Evolutionary conservation across 2,113 vertebrate genomes (phyloP).

Genomic region (Cyanistes caeruleus): DNA sequence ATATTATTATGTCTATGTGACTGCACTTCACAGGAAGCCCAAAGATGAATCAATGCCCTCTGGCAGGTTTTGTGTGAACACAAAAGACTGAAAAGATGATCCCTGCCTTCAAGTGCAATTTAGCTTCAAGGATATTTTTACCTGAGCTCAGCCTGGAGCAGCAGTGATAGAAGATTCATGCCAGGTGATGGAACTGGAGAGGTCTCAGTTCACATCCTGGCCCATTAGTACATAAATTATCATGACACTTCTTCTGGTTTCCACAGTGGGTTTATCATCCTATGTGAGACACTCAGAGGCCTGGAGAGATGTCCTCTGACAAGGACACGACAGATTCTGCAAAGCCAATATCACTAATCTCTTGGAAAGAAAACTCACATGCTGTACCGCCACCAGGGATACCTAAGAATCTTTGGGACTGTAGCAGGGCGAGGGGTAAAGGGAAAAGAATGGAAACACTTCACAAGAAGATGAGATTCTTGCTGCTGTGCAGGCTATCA

Average conservation of each 20-base stretch:
- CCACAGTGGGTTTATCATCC: background rate
- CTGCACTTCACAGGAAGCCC: background rate
- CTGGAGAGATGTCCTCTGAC: background rate
- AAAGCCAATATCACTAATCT: background rate
- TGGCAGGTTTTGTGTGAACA: background rate
- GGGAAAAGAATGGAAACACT: background rate
- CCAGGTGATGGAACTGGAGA: background rate
- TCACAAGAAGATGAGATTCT: background rate
- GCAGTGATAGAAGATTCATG: background rate
- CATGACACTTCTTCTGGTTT: background rate
- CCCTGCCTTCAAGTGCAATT: background rate
- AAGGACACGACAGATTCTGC: background rate
- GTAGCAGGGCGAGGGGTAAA: background rate
- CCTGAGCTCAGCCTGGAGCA: background rate
- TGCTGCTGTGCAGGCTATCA: background rate
- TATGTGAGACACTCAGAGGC: background rate
- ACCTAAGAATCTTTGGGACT: background rate
- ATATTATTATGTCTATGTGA: background rate
- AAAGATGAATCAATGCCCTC: background rate
- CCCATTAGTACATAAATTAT: background rate
- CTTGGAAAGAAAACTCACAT: background rate
- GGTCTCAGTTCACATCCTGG: background rate
- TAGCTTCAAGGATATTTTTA: background rate
- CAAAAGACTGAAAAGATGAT: background rate
- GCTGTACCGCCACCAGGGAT: fast-evolving